These are phyloP conservation scores for Nephotettix cincticeps DNA, from an alignment of 1,140 invertebrate species.

Conservation along the genomic window DNA sequence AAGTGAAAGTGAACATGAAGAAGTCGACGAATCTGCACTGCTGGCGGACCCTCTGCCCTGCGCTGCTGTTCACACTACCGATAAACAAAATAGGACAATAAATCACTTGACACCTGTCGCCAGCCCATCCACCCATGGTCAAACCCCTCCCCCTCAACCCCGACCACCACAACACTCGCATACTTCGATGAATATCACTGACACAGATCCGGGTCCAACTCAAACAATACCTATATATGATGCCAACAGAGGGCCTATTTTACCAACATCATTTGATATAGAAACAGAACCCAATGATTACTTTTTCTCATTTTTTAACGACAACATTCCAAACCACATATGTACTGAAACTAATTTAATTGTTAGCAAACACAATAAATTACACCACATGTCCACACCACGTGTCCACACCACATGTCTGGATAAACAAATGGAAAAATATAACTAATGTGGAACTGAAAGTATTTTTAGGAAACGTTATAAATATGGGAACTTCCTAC, in stretches of 20 bases:
- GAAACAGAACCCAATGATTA: not conserved
- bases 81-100: not conserved
- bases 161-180: not conserved
- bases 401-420: not conserved
- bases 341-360: not conserved
- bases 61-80: not conserved
- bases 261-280: not conserved
- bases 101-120: constrained; percentile 51
- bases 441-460: not conserved
- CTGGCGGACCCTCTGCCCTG: not conserved
- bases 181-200: not conserved
- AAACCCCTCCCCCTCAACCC: not conserved
- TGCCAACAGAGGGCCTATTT: not conserved
- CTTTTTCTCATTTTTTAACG: constrained; percentile 5
- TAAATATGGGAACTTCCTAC: not conserved
- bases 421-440: not conserved
- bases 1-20: not conserved
- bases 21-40: not conserved
- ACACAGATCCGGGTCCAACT: constrained; percentile 46
- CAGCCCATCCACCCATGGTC: constrained; percentile 42
- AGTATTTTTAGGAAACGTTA: not conserved
- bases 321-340: not conserved
- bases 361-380: not conserved
- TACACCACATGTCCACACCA: too few relatives aligned
- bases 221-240: not conserved